A percentile compares a stretch with the other conserved stretches of the same genome.
Conservation (phyloP, 2,888 invertebrate species). For the Nineta flava region DNA sequence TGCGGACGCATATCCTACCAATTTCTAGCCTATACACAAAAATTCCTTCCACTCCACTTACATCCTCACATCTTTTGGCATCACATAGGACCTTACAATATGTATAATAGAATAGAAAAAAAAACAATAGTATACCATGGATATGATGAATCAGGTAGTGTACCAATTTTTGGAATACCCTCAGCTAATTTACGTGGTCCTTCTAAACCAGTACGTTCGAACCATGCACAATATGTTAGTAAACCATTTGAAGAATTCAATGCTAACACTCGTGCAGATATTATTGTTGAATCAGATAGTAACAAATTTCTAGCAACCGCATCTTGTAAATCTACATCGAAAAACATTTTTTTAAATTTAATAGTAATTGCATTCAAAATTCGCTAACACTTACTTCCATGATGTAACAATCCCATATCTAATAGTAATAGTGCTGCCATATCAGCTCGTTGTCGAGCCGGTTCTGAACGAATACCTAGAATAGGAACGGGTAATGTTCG, state of each 20-base stretch:
- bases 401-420: slow-evolving; percentile 48
- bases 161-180: slow-evolving; percentile 34
- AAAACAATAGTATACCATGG: too few relatives aligned
- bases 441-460: slow-evolving; percentile 62
- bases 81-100: too few relatives aligned
- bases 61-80: too few relatives aligned
- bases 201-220: slow-evolving; percentile 34
- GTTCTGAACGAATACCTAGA: slow-evolving; percentile 54
- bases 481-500: slow-evolving; percentile 52
- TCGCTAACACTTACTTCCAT: slow-evolving; percentile 33
- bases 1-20: too few relatives aligned
- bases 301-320: slow-evolving; percentile 59
- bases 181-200: slow-evolving; percentile 25
- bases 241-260: slow-evolving; percentile 43
- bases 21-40: too few relatives aligned
- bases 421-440: slow-evolving; percentile 59
- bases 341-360: background rate
- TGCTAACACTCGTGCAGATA: slow-evolving; percentile 42
- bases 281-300: slow-evolving; percentile 38
- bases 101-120: too few relatives aligned
- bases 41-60: too few relatives aligned
- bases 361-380: background rate
- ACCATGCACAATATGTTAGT: slow-evolving; percentile 40
- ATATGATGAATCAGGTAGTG: slow-evolving; percentile 47
- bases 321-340: slow-evolving; percentile 23